These are phyloP conservation scores for Antechinus stuartii DNA, from an alignment of 2,113 vertebrate species.

Conservation along the genomic window DNA sequence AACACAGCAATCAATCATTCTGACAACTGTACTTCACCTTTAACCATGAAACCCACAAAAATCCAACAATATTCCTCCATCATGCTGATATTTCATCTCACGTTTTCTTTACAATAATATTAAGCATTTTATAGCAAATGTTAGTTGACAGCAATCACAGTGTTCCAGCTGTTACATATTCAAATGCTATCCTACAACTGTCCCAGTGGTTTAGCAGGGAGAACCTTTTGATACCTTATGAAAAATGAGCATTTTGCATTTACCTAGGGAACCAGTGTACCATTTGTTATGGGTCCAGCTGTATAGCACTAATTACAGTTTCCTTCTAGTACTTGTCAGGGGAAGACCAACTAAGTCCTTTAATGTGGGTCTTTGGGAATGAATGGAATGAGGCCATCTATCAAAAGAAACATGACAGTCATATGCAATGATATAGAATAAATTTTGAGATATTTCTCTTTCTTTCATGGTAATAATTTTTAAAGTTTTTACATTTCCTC, in stretches of 20 bases:
- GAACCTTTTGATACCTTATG: background rate
- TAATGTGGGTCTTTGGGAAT: background rate
- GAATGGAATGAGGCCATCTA: background rate
- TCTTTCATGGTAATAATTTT: background rate
- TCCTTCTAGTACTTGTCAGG: slow-evolving; percentile 20
- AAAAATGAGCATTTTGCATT: slow-evolving; percentile 10
- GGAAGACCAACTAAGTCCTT: slow-evolving; percentile 14
- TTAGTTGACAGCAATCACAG: slow-evolving; percentile 30
- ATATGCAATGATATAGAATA: background rate
- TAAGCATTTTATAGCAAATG: slow-evolving; percentile 50
- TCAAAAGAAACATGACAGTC: slow-evolving; percentile 33
- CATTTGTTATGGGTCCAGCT: slow-evolving; percentile 17
- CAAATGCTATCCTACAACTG: background rate
- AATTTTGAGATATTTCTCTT: slow-evolving; percentile 17
- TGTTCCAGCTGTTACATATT: slow-evolving; percentile 5
- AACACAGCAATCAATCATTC: slow-evolving; percentile 59
- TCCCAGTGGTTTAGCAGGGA: slow-evolving; percentile 1
- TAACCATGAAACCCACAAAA: slow-evolving; percentile 49
- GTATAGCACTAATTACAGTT: slow-evolving; percentile 32
- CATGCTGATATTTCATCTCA: slow-evolving; percentile 30
- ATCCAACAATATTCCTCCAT: slow-evolving; percentile 13
- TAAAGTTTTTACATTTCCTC: background rate
- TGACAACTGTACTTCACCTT: slow-evolving; percentile 63
- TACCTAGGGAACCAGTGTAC: slow-evolving; percentile 34
- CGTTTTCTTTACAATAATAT: slow-evolving; percentile 46